Conservation (phyloP, 2,113 vertebrate species). For the Smithornis capensis region DNA sequence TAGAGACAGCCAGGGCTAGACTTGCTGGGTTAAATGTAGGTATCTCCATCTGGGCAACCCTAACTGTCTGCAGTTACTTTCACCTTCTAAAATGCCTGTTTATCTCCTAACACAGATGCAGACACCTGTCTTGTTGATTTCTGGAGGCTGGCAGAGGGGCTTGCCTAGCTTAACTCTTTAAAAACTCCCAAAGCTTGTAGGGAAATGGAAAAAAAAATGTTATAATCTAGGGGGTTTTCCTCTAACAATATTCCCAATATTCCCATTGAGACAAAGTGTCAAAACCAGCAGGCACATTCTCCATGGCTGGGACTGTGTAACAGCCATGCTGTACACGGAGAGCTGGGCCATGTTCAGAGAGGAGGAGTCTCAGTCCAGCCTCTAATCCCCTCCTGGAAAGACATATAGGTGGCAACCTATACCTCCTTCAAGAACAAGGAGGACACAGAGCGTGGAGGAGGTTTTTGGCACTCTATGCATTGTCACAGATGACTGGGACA, state of each 20-base stretch:
- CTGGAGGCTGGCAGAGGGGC: not conserved
- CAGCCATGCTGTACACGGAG: accelerated
- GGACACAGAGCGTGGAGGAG: not conserved
- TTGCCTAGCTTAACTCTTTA: not conserved
- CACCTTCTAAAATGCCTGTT: not conserved
- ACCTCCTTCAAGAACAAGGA: not conserved
- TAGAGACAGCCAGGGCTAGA: not conserved
- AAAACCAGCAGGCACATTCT: not conserved
- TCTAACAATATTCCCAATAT: no score
- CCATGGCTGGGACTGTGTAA: not conserved
- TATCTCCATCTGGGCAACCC: not conserved
- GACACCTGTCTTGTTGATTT: not conserved
- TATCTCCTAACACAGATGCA: not conserved
- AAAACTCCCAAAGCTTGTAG: not conserved
- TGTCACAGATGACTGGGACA: accelerated
- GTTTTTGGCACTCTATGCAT: not conserved
- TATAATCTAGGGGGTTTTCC: not conserved
- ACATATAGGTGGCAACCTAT: not conserved
- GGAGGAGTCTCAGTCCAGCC: not conserved
- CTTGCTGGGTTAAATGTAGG: not conserved
- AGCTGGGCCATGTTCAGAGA: not conserved
- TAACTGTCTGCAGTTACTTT: not conserved
- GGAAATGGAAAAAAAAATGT: not conserved
- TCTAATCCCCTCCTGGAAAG: not conserved
- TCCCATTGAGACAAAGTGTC: not conserved